Evolutionary conservation across 2,888 invertebrate species (phyloP), one percentile per base, ranked within the genome.

Genomic region (Xestoiulus laeticollis): DNA sequence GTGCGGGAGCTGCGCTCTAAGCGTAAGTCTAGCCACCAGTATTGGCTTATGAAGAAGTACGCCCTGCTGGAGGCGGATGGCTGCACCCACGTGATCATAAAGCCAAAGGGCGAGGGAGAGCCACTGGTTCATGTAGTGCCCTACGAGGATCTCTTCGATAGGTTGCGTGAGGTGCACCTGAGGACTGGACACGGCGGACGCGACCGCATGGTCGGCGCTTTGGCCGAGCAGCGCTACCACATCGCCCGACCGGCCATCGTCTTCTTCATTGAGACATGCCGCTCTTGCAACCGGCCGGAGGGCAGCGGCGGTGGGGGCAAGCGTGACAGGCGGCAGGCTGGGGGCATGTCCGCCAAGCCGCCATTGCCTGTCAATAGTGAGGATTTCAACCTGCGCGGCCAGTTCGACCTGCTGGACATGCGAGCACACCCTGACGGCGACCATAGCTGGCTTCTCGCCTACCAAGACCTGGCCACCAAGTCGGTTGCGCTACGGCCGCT

Each of bases 391-490:
- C 1, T 44, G 33, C 44, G 89, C 26, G 87, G 89, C n/a, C 88
- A 88, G 44, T 38, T 89, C 1, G 88, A 89, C 43, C 53, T 89
- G n/a, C 82, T 89, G 43, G 89, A 89, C 59, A 85, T 86, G 38
- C 88, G 85, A 48, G 19, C 87, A 16, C 68, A 78, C 68, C 85
- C 87, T 0, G 89, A 88, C 85, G 83, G 85, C 33, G 59, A 85
- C 14, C 85, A 48, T 19, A 88, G 84, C 68, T 88, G 53, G 38
- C 48, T 89, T 22, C 43, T 89, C 14, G 87, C 88, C 22, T 89
- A 89, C 83, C 88, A 89, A 78, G 89, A 89, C 84, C 87, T 88
- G 87, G 59, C 85, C 32, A 89, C 88, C 14, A 89, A 89, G 68
- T 87, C 88, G 48, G 53, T 87, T 5, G n/a, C 53, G 38, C 48